phyloP scores from a whole-genome alignment of 2,797 vertebrate genomes.

The Diglossa cyanea region DNA sequence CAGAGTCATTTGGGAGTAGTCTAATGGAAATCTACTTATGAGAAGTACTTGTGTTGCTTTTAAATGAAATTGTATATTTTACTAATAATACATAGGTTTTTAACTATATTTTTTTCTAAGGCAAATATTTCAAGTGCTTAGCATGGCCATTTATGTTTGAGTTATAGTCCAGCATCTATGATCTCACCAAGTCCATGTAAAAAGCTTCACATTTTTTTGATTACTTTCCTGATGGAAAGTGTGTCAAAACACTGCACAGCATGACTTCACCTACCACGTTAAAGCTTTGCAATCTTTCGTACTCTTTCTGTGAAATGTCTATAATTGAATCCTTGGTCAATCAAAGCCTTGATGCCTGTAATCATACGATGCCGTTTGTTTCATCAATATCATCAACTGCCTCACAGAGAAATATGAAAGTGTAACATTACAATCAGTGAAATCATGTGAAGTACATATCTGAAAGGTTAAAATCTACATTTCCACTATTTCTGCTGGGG shows the following conservation, averaged over 20 bases:
- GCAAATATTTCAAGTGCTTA: background rate
- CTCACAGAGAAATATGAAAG: background rate
- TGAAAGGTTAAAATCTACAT: constrained; percentile 58
- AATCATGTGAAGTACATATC: background rate
- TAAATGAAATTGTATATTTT: background rate
- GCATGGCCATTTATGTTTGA: background rate
- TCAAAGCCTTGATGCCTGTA: background rate
- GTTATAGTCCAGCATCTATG: background rate
- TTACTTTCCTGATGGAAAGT: background rate
- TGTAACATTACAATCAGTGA: background rate
- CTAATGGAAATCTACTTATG: background rate
- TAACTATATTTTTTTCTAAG: background rate
- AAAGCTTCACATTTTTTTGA: background rate
- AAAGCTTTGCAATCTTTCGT: background rate
- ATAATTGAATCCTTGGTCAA: background rate
- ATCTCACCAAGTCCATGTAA: background rate
- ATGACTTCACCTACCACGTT: background rate
- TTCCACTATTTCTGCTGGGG: background rate
- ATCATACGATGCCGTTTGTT: background rate
- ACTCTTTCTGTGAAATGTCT: background rate
- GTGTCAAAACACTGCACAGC: background rate
- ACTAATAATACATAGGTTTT: background rate
- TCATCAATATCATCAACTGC: background rate
- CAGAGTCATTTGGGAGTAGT: background rate
- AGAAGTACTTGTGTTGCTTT: background rate